Conservation (phyloP, 2,888 invertebrate species). For the Platycheirus rosarum region DNA sequence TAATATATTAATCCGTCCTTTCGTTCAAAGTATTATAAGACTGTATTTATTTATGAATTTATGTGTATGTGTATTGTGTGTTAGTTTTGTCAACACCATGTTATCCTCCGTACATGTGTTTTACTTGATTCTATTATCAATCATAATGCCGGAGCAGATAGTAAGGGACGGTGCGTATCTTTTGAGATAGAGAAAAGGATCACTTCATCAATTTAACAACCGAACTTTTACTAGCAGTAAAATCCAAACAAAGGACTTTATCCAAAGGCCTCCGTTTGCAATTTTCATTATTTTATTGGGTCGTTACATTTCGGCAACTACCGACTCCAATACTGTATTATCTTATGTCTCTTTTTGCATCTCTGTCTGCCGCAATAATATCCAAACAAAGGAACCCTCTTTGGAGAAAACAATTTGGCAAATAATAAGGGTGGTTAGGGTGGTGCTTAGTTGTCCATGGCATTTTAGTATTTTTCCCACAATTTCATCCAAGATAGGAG, state of each 20-base stretch:
- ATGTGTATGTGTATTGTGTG: constrained; percentile 4
- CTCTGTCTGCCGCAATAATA: constrained; percentile 52
- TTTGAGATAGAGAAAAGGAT: constrained; percentile 42
- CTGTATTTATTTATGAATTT: constrained; percentile 6
- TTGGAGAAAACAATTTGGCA: constrained; percentile 65
- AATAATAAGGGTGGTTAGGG: constrained; percentile 67
- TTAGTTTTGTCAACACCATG: constrained; percentile 21
- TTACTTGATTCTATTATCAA: constrained; percentile 41
- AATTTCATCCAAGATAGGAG: constrained; percentile 58
- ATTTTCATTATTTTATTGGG: constrained; percentile 82
- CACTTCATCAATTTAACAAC: constrained; percentile 67
- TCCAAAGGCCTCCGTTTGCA: constrained; percentile 78
- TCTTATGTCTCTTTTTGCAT: constrained; percentile 61
- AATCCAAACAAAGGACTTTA: constrained; percentile 79
- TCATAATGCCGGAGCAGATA: constrained; percentile 47
- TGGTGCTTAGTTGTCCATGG: constrained; percentile 55
- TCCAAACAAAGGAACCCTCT: constrained; percentile 62
- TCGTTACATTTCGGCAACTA: constrained; percentile 76
- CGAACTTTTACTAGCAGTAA: constrained; percentile 80
- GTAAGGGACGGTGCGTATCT: constrained; percentile 34
- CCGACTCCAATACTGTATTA: constrained; percentile 67
- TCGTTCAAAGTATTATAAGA: not conserved
- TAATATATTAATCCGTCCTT: constrained; percentile 27
- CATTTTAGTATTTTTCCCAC: constrained; percentile 59
- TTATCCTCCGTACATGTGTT: constrained; percentile 23